Percentiles rank a stretch among this genome's conserved stretches.
Evolutionary conservation across 2,113 vertebrate genomes (phyloP).

Genomic region (Arothron firmamentum): DNA sequence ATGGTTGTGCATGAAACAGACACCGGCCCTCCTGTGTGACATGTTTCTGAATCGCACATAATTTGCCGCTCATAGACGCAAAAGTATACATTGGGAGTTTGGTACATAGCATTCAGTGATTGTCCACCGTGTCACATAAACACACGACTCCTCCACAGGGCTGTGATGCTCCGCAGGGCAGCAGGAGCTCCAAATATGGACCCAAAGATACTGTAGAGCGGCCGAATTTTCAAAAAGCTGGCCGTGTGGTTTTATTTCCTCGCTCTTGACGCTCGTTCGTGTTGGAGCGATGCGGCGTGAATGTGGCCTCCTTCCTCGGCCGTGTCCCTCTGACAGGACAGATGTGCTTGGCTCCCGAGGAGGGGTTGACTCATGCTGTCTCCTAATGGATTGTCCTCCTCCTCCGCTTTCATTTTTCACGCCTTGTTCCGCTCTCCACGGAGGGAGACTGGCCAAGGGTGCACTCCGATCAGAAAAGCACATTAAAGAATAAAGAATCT

Average conservation of each 20-base stretch:
- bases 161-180: constrained; percentile 28
- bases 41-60: constrained; percentile 9
- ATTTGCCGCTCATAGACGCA: constrained; percentile 4
- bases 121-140: constrained; percentile 53
- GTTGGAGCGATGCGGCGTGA: constrained; percentile 1
- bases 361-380: constrained; percentile 38
- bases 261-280: constrained; percentile 35
- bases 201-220: constrained; percentile 36
- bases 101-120: constrained; percentile 29
- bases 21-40: not conserved
- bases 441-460: not conserved
- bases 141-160: constrained; percentile 36
- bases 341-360: constrained; percentile 36
- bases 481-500: not conserved
- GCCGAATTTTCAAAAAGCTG: constrained; percentile 31
- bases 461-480: not conserved
- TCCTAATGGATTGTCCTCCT: constrained; percentile 25
- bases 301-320: constrained; percentile 1
- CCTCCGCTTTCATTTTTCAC: constrained; percentile 8
- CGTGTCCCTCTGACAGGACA: not conserved
- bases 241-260: constrained; percentile 22
- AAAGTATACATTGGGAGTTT: constrained; percentile 27
- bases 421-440: constrained; percentile 3
- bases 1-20: too few relatives aligned
- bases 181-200: constrained; percentile 56